These are phyloP conservation scores for Yponomeuta malinellus DNA, from an alignment of 2,888 invertebrate genomes.

Conservation along the genomic window DNA sequence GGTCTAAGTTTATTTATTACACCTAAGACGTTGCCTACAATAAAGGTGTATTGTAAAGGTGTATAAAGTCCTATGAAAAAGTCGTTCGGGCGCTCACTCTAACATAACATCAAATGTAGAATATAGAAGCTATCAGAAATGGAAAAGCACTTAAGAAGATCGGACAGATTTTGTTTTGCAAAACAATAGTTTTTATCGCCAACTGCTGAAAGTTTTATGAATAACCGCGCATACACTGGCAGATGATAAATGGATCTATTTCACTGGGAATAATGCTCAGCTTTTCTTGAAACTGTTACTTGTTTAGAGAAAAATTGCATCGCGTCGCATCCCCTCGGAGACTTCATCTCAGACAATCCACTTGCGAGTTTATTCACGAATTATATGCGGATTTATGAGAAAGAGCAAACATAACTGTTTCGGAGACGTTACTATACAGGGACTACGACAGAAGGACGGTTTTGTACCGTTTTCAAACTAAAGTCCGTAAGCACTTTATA, in stretches of 20 bases:
- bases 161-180: not conserved
- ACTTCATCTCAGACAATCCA: not conserved
- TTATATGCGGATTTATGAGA: slow-evolving; percentile 1
- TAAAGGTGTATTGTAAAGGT: not conserved
- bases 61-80: not conserved
- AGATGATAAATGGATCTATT: not conserved
- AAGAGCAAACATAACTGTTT: not conserved
- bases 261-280: not conserved
- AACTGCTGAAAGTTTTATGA: not conserved
- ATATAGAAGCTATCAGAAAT: not conserved
- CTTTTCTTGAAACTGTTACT: not conserved
- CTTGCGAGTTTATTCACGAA: slow-evolving; percentile 3
- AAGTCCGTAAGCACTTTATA: no score
- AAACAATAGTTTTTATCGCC: not conserved
- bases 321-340: not conserved
- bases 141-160: not conserved
- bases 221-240: not conserved
- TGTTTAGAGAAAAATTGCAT: slow-evolving; percentile 3
- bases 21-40: no score
- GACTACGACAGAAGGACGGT: not conserved
- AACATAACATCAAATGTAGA: no score
- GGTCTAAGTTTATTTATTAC: no score
- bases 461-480: not conserved
- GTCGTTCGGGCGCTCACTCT: no score
- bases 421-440: not conserved